Evolutionary conservation across 2,113 vertebrate species (phyloP).

Genomic region (mouse (Mus musculus)): GRCm39 chr9:121563501-121564000

Average conservation of each 20-base stretch:
- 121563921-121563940: not conserved
- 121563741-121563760: conserved; percentile 37
- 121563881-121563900: not conserved
- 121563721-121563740: conserved; percentile 29
- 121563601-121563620: conserved; percentile 34
- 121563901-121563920: not conserved
- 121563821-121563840: conserved; percentile 46
- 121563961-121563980: not conserved
- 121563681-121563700: not conserved
- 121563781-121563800: not conserved
- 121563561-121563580: conserved; percentile 49
- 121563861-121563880: not conserved
- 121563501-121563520: not conserved
- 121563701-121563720: conserved; percentile 12
- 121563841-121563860: conserved; percentile 16
- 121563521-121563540: not conserved
- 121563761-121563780: not conserved
- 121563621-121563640: conserved; percentile 40
- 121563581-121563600: not conserved
- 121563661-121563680: not conserved
- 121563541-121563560: conserved; percentile 61
- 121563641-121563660: not conserved
- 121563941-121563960: not conserved
- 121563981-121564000: not conserved
- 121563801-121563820: conserved; percentile 5